Evolutionary conservation across 2,113 vertebrate genomes (phyloP).

Genomic region (Spheniscus mendiculus): DNA sequence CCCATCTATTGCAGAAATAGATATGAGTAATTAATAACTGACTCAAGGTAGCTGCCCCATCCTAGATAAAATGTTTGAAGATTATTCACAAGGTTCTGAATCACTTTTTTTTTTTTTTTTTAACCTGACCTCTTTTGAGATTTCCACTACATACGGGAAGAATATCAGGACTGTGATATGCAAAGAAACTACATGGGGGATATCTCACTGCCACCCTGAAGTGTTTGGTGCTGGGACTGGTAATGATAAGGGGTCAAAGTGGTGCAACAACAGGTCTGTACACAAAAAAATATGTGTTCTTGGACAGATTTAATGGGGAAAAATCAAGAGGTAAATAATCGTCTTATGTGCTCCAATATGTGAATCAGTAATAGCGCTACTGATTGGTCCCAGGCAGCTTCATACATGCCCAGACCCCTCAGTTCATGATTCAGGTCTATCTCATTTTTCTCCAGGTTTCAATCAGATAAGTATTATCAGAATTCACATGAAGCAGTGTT

Average conservation of each 20-base stretch:
- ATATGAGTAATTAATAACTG: not conserved
- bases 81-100: not conserved
- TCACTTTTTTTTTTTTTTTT: not conserved
- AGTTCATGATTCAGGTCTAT: not conserved
- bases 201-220: not conserved
- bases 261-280: not conserved
- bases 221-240: not conserved
- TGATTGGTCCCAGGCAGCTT: not conserved
- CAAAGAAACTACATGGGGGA: not conserved
- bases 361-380: not conserved
- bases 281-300: not conserved
- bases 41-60: not conserved
- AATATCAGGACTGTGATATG: not conserved
- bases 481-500: not conserved
- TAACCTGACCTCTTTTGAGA: not conserved
- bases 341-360: not conserved
- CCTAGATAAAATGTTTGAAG: not conserved
- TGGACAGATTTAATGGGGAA: not conserved
- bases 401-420: not conserved
- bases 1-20: not conserved
- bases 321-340: not conserved
- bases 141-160: not conserved
- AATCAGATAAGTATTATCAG: not conserved
- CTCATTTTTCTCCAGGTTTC: not conserved
- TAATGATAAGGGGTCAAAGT: not conserved